Percentiles rank a stretch among this genome's conserved stretches.
Conservation (phyloP, 2,888 invertebrate genomes). For the Graphium colonna region DNA sequence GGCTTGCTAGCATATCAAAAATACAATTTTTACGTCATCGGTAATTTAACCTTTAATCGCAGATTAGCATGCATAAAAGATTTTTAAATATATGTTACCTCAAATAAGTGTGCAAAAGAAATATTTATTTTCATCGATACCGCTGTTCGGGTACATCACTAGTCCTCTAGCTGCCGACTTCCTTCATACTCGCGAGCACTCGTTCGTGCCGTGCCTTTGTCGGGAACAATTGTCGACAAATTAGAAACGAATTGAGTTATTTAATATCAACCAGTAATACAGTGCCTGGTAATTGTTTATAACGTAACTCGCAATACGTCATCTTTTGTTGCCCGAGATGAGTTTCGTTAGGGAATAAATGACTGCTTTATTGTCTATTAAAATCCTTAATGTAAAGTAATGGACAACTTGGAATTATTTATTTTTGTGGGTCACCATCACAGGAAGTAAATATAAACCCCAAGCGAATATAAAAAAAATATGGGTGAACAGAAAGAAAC, state of each 20-base stretch:
- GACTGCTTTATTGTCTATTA: not conserved
- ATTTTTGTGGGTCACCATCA: no score
- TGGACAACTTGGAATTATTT: no score
- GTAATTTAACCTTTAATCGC: no score
- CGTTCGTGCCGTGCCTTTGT: slow-evolving; percentile 78
- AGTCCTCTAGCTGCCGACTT: slow-evolving; percentile 70
- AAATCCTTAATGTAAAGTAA: no score
- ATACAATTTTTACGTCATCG: no score
- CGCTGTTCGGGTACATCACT: slow-evolving; percentile 38
- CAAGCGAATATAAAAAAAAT: no score
- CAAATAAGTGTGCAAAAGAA: no score
- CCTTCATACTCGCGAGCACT: slow-evolving; percentile 79
- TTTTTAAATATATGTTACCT: not conserved
- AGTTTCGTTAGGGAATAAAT: not conserved
- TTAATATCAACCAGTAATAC: slow-evolving; percentile 74
- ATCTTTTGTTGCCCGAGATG: slow-evolving; percentile 27
- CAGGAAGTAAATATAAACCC: no score
- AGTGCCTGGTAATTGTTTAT: slow-evolving; percentile 60
- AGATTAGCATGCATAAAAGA: not conserved
- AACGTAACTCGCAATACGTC: slow-evolving; percentile 39
- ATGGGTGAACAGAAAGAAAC: no score
- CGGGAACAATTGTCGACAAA: slow-evolving; percentile 80
- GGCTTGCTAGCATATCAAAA: no score
- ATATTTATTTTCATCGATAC: slow-evolving; percentile 34
- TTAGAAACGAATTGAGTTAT: slow-evolving; percentile 80